Evolutionary conservation across 2,797 vertebrate genomes (phyloP).

Genomic region (Catostomus latipinnis): DNA sequence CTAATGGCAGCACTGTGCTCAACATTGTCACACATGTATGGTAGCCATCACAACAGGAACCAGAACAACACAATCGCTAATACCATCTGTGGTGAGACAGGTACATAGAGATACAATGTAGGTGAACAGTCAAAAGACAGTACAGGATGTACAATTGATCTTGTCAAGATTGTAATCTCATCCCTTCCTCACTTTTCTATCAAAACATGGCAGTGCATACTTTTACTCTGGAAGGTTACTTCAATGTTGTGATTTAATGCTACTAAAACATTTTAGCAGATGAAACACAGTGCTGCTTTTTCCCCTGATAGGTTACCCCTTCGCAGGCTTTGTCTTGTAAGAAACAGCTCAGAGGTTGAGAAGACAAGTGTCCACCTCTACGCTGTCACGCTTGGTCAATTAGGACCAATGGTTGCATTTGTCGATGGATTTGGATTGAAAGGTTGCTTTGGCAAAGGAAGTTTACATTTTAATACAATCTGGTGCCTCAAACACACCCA

Average conservation of each 20-base stretch:
- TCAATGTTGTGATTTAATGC: constrained; percentile 29
- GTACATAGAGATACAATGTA: constrained; percentile 12
- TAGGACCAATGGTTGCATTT: constrained; percentile 71
- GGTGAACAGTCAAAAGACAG: constrained; percentile 13
- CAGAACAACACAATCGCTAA: constrained; percentile 30
- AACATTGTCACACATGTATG: constrained; percentile 48
- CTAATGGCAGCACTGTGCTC: constrained; percentile 76
- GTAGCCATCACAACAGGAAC: constrained; percentile 37
- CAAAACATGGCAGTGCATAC: constrained; percentile 44
- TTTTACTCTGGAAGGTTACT: constrained; percentile 46
- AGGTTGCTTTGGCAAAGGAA: constrained; percentile 67
- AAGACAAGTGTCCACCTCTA: constrained; percentile 59
- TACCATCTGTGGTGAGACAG: constrained; percentile 31
- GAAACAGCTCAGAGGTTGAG: constrained; percentile 53
- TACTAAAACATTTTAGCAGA: constrained; percentile 29
- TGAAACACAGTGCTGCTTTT: constrained; percentile 66
- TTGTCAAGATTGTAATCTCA: not conserved
- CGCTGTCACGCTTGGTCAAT: constrained; percentile 52
- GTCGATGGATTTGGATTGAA: constrained; percentile 75
- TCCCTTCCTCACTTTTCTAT: constrained; percentile 11
- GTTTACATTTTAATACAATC: constrained; percentile 57
- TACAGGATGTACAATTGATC: not conserved
- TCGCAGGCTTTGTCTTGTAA: constrained; percentile 54
- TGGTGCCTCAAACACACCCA: constrained; percentile 71
- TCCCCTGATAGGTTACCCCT: constrained; percentile 48